Base-by-base conservation (phyloP, 2,797 vertebrate species). In the Dendrocincla tyrannina region DNA sequence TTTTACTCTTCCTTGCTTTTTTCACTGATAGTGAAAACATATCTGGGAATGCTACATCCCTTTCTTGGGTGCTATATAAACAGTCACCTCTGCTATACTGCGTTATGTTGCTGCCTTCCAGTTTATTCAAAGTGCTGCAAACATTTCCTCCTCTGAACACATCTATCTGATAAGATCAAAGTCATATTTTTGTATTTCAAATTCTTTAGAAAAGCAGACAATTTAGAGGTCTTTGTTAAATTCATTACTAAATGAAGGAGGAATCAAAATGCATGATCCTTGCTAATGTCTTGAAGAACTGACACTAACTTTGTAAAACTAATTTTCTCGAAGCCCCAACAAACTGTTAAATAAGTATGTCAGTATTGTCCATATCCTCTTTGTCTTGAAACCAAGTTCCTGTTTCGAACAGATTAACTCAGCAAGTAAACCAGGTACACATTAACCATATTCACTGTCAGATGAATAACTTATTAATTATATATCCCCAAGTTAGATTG, bases 391-490 rank as follows among this genome's bases (percentile, higher is more conserved):
- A 76, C 70, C 67, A 39, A 64, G 84, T 95, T 88, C 93, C 87
- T 94, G 35, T 88, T 92, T 96, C 5, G 13, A 62, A 83, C 55
- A 89, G 56, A 94, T 94, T 93, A 85, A 88, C 63, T 95, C 80
- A 93, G 81, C 92, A 93, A 94, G 93, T 93, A 96, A 95, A 85
- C 53, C 74, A 88, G 91, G 56, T 77, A 70, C 85, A 86, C 85
- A 92, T 96, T 93, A 96, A 85, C 50, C 4, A 11, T 85, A 91
- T 86, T 91, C 78, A 96, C 68, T 89, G 73, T 63, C 78, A 78
- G 59, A 70, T 91, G 91, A 96, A 95, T 93, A 95, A 95, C 22
- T 59, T 78, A 93, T 89, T 78, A 89, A 87, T 68, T 94, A 76
- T 73, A 88, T 88, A 78, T 94, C 74, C n/a, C 87, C 76, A 77